Conservation (phyloP, 2,113 vertebrate species). For the Coracopsis vasa region DNA sequence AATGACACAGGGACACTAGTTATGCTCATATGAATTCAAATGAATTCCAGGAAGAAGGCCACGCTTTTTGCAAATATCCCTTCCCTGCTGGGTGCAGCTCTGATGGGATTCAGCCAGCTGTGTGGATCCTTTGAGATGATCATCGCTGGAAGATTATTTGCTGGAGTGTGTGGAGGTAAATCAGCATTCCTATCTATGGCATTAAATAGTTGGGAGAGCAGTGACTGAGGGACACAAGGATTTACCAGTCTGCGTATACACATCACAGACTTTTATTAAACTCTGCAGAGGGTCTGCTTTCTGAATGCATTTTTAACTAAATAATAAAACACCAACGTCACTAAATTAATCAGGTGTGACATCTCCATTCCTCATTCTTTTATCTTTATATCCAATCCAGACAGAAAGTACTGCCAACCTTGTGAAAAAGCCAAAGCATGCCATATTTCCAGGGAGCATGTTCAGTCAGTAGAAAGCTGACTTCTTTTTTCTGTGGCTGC, state of each 20-base stretch:
- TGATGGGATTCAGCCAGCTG: conserved; percentile 72
- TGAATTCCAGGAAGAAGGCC: conserved; percentile 75
- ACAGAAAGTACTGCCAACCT: background rate
- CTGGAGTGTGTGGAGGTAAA: conserved; percentile 78
- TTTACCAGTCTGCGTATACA: background rate
- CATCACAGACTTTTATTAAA: background rate
- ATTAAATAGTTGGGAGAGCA: background rate
- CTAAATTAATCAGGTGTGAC: background rate
- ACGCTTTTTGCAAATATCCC: conserved; percentile 74
- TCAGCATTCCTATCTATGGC: background rate
- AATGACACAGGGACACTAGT: background rate
- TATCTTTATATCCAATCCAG: background rate
- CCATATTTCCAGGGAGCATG: background rate
- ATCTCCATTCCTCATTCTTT: background rate
- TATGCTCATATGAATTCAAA: background rate
- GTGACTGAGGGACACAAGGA: background rate
- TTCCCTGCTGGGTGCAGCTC: conserved; percentile 68
- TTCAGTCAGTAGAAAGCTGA: background rate
- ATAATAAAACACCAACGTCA: background rate
- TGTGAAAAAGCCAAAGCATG: background rate
- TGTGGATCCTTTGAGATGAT: conserved; percentile 82
- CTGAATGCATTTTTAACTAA: background rate
- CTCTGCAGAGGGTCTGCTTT: background rate
- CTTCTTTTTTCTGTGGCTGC: background rate
- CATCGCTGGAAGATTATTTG: conserved; percentile 73